Conservation (phyloP, 2,888 invertebrate genomes). For the Bellardia pandia region DNA sequence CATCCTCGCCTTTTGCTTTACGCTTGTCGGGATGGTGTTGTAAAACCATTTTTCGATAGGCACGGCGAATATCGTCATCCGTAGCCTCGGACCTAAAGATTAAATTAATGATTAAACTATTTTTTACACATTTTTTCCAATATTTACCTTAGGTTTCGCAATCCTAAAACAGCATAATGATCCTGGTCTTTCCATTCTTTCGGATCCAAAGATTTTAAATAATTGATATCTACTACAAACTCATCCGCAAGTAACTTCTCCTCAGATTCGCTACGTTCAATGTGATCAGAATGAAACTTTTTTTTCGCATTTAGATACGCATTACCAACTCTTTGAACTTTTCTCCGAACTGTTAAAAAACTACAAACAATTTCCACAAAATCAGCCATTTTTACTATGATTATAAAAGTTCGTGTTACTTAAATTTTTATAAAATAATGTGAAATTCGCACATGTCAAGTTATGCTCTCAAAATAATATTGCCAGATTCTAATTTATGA, state of each 20-base stretch:
- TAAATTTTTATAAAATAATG: slow-evolving; percentile 54
- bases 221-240: slow-evolving; percentile 91
- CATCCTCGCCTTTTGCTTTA: slow-evolving; percentile 94
- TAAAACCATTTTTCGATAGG: slow-evolving; percentile 95
- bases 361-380: slow-evolving; percentile 70
- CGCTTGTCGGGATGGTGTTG: slow-evolving; percentile 99
- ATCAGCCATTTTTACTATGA: slow-evolving; percentile 64
- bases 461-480: slow-evolving; percentile 9
- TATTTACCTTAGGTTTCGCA: slow-evolving; percentile 86
- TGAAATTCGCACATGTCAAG: slow-evolving; percentile 54
- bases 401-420: slow-evolving; percentile 16
- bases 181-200: slow-evolving; percentile 99
- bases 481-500: slow-evolving; percentile 10
- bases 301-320: slow-evolving; percentile 77
- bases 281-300: slow-evolving; percentile 51
- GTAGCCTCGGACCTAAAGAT: slow-evolving; percentile 90
- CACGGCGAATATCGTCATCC: slow-evolving; percentile 96
- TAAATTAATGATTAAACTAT: not conserved
- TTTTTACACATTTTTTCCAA: not conserved
- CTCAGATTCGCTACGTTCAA: slow-evolving; percentile 76
- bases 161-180: slow-evolving; percentile 97
- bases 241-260: slow-evolving; percentile 83
- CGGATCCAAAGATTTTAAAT: slow-evolving; percentile 94
- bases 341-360: slow-evolving; percentile 65
- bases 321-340: slow-evolving; percentile 78